Conservation (phyloP, 2,113 vertebrate species). For the Calonectris borealis region DNA sequence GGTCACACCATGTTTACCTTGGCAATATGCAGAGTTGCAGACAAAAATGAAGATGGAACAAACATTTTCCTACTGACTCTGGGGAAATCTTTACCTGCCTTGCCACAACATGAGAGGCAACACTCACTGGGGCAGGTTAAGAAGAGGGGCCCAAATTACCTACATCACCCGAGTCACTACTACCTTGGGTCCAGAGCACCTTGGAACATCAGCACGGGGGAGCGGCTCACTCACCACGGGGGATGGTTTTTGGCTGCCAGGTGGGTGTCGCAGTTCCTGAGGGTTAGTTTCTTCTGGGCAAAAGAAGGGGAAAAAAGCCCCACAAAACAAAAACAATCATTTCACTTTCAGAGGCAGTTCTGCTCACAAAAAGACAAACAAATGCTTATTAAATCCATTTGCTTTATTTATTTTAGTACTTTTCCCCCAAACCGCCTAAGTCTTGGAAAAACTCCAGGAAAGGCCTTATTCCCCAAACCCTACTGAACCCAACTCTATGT, state of each 20-base stretch:
- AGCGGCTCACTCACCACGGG: constrained; percentile 68
- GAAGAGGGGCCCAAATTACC: background rate
- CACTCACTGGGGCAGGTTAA: background rate
- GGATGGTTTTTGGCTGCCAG: constrained; percentile 67
- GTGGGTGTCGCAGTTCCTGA: constrained; percentile 71
- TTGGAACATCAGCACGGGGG: background rate
- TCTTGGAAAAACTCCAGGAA: background rate
- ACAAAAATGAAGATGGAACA: background rate
- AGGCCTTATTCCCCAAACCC: background rate
- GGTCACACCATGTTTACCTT: background rate
- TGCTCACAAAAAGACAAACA: background rate
- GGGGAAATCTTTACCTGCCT: background rate
- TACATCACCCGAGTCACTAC: background rate
- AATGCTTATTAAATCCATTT: background rate
- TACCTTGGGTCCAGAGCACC: constrained; percentile 43
- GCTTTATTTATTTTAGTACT: background rate
- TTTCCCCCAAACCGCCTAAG: background rate
- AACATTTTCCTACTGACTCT: background rate
- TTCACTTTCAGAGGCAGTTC: background rate
- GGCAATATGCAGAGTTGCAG: background rate
- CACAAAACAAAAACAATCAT: background rate
- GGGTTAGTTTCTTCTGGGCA: constrained; percentile 69
- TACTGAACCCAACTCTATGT: background rate
- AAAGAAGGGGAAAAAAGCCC: constrained; percentile 14
- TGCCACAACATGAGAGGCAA: background rate